phyloP scores from a whole-genome alignment of 2,113 vertebrate genomes.

The Pluvianellus socialis region DNA sequence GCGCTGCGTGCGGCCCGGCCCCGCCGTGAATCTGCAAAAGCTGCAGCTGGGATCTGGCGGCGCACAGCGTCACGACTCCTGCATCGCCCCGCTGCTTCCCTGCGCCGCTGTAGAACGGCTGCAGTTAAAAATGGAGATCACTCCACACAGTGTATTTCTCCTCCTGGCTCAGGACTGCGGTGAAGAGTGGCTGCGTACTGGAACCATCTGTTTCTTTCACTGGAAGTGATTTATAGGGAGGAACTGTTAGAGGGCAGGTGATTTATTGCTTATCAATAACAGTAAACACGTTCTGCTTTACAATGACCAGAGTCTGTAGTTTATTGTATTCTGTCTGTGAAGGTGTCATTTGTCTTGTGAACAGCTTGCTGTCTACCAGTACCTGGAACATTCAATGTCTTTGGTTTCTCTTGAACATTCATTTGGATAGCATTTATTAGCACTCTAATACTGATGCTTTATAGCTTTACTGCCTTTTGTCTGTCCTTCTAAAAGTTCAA shows the following conservation, averaged over 20 bases:
- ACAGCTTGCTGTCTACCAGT: conserved; percentile 3
- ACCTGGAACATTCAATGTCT: conserved; percentile 23
- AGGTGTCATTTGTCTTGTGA: conserved; percentile 45
- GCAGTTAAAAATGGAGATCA: rapidly evolving
- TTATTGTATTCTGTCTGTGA: conserved; percentile 27
- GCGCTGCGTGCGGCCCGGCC: background rate
- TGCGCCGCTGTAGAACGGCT: rapidly evolving
- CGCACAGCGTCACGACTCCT: rapidly evolving
- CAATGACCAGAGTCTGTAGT: conserved; percentile 46
- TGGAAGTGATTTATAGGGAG: conserved; percentile 59
- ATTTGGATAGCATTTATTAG: conserved; percentile 49
- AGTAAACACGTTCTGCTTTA: conserved; percentile 47
- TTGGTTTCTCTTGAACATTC: conserved; percentile 32
- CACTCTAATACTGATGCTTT: conserved; percentile 20
- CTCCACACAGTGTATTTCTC: background rate
- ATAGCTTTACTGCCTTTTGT: conserved; percentile 40
- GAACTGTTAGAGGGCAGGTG: conserved; percentile 51
- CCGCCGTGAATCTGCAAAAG: rapidly evolving
- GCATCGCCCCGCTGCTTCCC: background rate
- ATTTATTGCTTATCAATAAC: conserved; percentile 70
- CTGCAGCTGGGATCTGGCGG: rapidly evolving
- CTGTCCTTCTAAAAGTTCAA: conserved; percentile 27
- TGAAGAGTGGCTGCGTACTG: background rate
- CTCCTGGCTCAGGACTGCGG: background rate
- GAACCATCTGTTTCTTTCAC: conserved; percentile 6